Conservation (phyloP, 2,888 invertebrate genomes). For the Ethmia dodecea region DNA sequence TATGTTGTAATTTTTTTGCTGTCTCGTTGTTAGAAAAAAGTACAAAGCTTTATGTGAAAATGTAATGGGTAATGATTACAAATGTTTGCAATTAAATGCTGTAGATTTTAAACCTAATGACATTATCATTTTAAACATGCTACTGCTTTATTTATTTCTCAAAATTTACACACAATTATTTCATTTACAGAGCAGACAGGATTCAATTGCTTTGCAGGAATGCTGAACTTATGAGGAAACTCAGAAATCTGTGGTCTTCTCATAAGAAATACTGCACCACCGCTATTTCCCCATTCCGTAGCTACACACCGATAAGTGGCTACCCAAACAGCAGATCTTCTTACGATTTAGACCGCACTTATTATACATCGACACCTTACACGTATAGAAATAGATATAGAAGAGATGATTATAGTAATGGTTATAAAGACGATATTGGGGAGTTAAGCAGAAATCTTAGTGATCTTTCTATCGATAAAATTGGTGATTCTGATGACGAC, state of each 20-base stretch:
- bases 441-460: slow-evolving; percentile 52
- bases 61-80: slow-evolving; percentile 55
- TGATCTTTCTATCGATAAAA: slow-evolving; percentile 60
- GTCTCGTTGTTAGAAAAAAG: too few relatives aligned
- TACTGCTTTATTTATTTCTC: too few relatives aligned
- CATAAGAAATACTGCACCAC: slow-evolving; percentile 78
- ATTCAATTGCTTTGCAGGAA: slow-evolving; percentile 79
- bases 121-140: too few relatives aligned
- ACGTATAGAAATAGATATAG: slow-evolving; percentile 55
- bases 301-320: slow-evolving; percentile 61
- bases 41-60: slow-evolving; percentile 23
- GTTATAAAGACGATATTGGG: slow-evolving; percentile 42
- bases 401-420: slow-evolving; percentile 28
- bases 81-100: slow-evolving; percentile 49
- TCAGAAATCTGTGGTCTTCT: slow-evolving; percentile 78
- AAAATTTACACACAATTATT: slow-evolving; percentile 22
- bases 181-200: slow-evolving; percentile 79
- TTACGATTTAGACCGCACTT: slow-evolving; percentile 67
- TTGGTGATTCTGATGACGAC: slow-evolving; percentile 63
- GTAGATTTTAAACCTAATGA: slow-evolving; percentile 1
- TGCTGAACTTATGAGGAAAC: slow-evolving; percentile 78
- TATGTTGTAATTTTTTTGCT: too few relatives aligned
- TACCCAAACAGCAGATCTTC: slow-evolving; percentile 65
- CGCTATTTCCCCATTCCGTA: slow-evolving; percentile 49
- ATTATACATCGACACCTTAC: slow-evolving; percentile 59